Evolutionary conservation across 2,113 vertebrate genomes (phyloP).

Genomic region (Dicrurus megarhynchus): DNA sequence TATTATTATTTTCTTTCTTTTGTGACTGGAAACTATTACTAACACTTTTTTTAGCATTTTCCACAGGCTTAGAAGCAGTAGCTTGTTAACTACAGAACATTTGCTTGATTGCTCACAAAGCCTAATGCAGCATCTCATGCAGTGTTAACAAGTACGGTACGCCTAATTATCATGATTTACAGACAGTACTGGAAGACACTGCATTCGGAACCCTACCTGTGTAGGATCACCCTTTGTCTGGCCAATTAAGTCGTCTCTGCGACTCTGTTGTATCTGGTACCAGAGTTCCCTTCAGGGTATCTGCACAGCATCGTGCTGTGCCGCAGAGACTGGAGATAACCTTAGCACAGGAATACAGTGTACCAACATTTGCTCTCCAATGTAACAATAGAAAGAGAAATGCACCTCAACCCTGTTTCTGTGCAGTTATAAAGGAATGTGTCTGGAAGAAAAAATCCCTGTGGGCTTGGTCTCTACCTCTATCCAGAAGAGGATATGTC

Average conservation of each 20-base stretch:
- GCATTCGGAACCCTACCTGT: background rate
- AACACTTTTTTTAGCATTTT: background rate
- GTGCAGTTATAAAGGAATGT: background rate
- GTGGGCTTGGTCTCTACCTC: background rate
- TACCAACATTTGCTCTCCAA: background rate
- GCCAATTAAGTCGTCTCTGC: background rate
- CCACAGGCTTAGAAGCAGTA: background rate
- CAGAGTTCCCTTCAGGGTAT: background rate
- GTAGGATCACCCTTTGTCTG: background rate
- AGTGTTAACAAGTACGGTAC: background rate
- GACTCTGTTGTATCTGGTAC: background rate
- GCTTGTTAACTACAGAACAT: background rate
- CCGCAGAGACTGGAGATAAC: fast-evolving
- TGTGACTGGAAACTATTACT: background rate
- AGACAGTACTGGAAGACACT: background rate
- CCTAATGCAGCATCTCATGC: background rate
- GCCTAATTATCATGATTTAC: background rate
- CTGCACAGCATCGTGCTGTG: background rate
- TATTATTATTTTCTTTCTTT: background rate
- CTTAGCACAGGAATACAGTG: background rate
- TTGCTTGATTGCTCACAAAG: background rate
- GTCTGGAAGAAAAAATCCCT: background rate
- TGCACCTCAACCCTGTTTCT: background rate
- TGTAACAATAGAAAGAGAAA: background rate
- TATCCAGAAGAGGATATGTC: background rate